phyloP scores from a whole-genome alignment of 2,888 invertebrate genomes.

The Eubasilissa splendida region DNA sequence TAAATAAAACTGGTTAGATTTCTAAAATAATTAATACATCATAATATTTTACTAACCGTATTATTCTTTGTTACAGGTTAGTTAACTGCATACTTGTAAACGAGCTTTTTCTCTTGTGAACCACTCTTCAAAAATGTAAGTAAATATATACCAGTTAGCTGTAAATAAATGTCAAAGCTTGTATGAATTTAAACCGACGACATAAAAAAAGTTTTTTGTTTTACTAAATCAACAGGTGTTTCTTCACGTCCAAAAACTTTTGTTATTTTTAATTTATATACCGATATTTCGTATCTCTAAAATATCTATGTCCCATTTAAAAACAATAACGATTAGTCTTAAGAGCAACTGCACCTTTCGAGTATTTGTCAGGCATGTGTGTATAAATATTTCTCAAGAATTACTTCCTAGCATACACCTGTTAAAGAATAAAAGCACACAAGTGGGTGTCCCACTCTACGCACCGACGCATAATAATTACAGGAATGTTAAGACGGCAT shows the following conservation, averaged over 20 bases:
- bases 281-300: neutral
- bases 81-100: neutral
- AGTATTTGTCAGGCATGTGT: neutral
- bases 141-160: too few relatives aligned
- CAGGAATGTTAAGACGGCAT: constrained; percentile 19
- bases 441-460: constrained; percentile 13
- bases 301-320: constrained; percentile 24
- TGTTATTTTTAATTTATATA: too few relatives aligned
- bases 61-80: constrained; percentile 3
- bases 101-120: too few relatives aligned
- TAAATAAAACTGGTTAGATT: too few relatives aligned
- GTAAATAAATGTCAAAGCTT: too few relatives aligned
- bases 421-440: neutral
- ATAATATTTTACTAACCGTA: too few relatives aligned
- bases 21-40: too few relatives aligned
- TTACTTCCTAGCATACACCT: constrained; percentile 2
- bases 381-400: constrained; percentile 2
- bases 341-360: constrained; percentile 1
- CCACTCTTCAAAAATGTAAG: too few relatives aligned
- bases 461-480: constrained; percentile 16
- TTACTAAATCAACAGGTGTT: too few relatives aligned
- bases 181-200: too few relatives aligned
- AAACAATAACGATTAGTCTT: constrained; percentile 30
- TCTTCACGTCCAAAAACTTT: too few relatives aligned
- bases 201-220: too few relatives aligned